phyloP scores from a whole-genome alignment of 23 tunicate species.

The Ascidia mentula region DNA sequence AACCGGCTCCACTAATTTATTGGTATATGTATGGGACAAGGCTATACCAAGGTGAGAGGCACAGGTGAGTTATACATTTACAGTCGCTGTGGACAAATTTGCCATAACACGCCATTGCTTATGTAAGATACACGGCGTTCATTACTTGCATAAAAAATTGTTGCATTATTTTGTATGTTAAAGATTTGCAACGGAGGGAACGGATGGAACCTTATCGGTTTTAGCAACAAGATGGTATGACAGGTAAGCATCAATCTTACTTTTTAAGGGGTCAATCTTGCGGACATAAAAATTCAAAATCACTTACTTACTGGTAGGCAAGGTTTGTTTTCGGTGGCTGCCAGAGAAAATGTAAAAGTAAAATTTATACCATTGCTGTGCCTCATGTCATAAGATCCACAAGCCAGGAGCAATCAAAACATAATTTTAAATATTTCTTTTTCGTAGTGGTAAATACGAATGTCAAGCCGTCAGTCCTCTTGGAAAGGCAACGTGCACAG shows the following conservation, averaged over 20 bases:
- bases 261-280: no score
- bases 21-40: constrained; percentile 55
- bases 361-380: neutral
- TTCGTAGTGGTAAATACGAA: constrained; percentile 47
- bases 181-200: constrained; percentile 37
- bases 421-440: neutral
- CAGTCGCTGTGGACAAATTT: no score
- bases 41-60: constrained; percentile 25
- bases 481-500: constrained; percentile 36
- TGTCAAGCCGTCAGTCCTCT: constrained; percentile 38
- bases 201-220: constrained; percentile 18
- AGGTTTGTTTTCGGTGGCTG: no score
- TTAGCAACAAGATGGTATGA: constrained; percentile 50
- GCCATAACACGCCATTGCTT: no score
- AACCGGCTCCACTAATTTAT: constrained; percentile 47
- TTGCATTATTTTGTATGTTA: neutral
- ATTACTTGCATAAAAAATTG: neutral
- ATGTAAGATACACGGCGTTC: no score
- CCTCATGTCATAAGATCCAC: no score
- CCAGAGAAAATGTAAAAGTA: neutral
- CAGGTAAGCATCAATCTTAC: no score
- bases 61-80: constrained; percentile 43
- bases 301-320: no score
- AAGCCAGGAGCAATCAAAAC: no score
- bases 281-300: no score